Percentiles rank a stretch among this genome's conserved stretches.
Conservation (phyloP, 2,888 invertebrate species). For the Melieria crassipennis region DNA sequence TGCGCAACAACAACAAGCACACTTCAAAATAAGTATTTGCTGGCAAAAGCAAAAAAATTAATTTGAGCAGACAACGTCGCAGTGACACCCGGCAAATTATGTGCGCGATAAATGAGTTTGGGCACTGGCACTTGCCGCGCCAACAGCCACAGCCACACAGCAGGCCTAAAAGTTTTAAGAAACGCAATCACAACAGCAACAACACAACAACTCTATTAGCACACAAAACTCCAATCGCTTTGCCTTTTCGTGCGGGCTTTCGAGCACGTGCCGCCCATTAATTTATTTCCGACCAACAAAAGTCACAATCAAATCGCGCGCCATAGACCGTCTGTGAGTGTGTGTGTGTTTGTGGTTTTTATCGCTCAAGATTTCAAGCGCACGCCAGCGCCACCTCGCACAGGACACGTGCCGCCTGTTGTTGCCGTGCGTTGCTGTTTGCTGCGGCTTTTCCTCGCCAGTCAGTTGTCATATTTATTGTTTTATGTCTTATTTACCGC, state of each 20-base stretch:
- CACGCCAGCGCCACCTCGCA: neutral
- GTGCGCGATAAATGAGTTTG: constrained; percentile 7
- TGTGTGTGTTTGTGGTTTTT: neutral
- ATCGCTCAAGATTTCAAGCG: too few relatives aligned
- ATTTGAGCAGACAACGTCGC: too few relatives aligned
- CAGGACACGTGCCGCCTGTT: constrained; percentile 28
- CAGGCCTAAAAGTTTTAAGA: neutral
- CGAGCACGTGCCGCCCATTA: constrained; percentile 61
- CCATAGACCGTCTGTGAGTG: neutral
- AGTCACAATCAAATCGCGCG: constrained; percentile 20
- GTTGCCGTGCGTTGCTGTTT: neutral
- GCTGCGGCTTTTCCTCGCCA: constrained; percentile 3
- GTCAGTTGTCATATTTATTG: constrained; percentile 1
- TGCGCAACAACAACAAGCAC: too few relatives aligned
- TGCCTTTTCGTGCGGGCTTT: too few relatives aligned
- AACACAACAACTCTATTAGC: constrained; percentile 19
- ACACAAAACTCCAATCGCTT: neutral
- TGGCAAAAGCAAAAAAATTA: too few relatives aligned
- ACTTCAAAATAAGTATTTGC: too few relatives aligned
- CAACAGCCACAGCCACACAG: neutral
- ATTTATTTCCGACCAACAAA: constrained; percentile 51
- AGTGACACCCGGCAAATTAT: neutral
- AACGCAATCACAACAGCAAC: neutral
- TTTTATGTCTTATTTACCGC: constrained; percentile 6
- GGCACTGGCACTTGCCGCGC: constrained; percentile 1